Evolutionary conservation across 2,113 vertebrate species (phyloP).

Genomic region (Ailuropoda melanoleuca): DNA sequence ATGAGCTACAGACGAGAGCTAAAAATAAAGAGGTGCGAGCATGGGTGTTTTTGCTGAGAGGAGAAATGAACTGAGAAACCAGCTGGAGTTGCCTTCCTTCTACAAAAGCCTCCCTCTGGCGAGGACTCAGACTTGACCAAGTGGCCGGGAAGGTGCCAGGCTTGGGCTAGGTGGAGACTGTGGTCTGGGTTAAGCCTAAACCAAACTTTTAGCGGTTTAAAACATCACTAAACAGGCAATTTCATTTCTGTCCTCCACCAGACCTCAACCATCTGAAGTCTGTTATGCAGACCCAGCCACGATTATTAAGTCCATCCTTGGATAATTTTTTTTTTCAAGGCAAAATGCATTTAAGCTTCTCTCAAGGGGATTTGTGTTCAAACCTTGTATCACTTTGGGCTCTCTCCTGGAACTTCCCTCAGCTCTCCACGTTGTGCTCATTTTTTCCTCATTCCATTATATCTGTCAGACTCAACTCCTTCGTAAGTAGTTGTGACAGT

Average conservation of each 20-base stretch:
- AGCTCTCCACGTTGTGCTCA: neutral
- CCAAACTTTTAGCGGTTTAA: neutral
- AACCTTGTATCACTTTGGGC: conserved; percentile 56
- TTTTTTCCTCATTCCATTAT: conserved; percentile 42
- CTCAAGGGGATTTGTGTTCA: conserved; percentile 64
- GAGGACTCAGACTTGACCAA: neutral
- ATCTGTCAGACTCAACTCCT: conserved; percentile 56
- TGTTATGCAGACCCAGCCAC: conserved; percentile 36
- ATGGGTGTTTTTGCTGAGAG: neutral
- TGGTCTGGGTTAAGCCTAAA: conserved; percentile 37
- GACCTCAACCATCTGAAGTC: conserved; percentile 49
- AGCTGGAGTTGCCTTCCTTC: neutral
- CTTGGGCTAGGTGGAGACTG: neutral
- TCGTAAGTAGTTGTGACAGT: conserved; percentile 67
- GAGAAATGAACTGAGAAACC: neutral
- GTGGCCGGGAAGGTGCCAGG: neutral
- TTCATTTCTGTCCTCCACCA: conserved; percentile 41
- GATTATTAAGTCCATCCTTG: conserved; percentile 47
- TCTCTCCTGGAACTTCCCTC: conserved; percentile 44
- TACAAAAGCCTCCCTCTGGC: fast-evolving
- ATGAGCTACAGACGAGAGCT: too few species aligned
- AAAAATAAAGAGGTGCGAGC: neutral
- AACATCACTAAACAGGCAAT: conserved; percentile 48
- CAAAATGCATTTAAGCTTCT: conserved; percentile 64
- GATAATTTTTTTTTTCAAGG: conserved; percentile 20